Evolutionary conservation across 1,140 invertebrate species (phyloP), one percentile per base, ranked within the genome.

Genomic region (Portunus trituberculatus): DNA sequence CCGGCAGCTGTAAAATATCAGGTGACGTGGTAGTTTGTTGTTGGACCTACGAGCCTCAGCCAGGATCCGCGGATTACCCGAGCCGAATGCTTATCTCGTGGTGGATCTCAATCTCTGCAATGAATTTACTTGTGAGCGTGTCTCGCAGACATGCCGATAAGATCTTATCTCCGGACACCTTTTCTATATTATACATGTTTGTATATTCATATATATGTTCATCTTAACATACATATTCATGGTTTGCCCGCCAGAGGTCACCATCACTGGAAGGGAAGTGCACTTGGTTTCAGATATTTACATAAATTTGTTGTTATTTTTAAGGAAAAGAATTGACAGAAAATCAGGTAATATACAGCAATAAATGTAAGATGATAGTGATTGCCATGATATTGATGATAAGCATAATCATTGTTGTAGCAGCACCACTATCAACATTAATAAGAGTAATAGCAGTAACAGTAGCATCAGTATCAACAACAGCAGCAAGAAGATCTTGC

Each of bases 1-100:
- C 86, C 52, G 32, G 92, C 48, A 59, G 93, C 93, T 90, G 93
- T 94, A 88, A 90, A 94, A 89, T 94, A 94, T 94, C 87, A 94
- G 59, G 93, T 94, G 45, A 59, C 93, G 32, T 0, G 92, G 4
- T 20, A n/a, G 92, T 46, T 84, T 84, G 92, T 93, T 93, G 82
- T 20, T 84, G 76, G 6, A 48, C 39, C 20, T 7, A 31, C 84
- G 29, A 87, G 20, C 84, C 84, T 87, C 83, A 84, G 31, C 83
- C 31, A 84, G 25, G 83, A 4, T 87, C 31, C 31, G 16, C 0
- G 31, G 83, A 29, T 84, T 84, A 84, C 16, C 67, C 20, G 25
- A 76, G 25, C n/a, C 20, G 20, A 76, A 76, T 76, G 20, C 67
- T 76, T 76, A 76, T 76, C 67, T 76, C 67, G 67, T 16, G 6